Evolutionary conservation across 1,140 invertebrate species (phyloP), one percentile per base, ranked within the genome.

Genomic region (Lamellibrachia luymesi): DNA sequence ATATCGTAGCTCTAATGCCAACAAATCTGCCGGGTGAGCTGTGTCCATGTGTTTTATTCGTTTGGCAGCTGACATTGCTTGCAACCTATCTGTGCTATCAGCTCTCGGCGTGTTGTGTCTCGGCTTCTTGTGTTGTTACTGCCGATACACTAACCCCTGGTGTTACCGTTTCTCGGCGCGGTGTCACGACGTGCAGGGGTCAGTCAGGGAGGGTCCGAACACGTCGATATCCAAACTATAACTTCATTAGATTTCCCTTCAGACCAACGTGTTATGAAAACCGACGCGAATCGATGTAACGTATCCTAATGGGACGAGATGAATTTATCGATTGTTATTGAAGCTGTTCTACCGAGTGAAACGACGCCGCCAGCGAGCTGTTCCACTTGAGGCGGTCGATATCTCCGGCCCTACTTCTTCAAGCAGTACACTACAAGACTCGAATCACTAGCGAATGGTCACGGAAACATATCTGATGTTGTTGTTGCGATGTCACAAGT

Each of bases 161-260:
- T 80, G 64, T 22, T 80, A 80, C 64, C 25, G 64, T 80, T 80
- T 80, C 64, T 10, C 64, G 64, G 64, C 13, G 64, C 25, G 64
- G 64, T 22, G 25, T 80, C 64, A 80, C 13, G 13, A 22, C 64
- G 13, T 80, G 64, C 64, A 80, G 64, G 64, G 64, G 64, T 80
- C 64, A 80, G 6, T 80, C 7, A 80, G 64, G 64, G 64, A 80
- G 25, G 25, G 64, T 80, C 64, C 25, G 64, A 38, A 38, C 64
- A 80, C 64, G 64, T 80, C 64, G 64, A 80, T 80, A 80, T 80
- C 64, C 64, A 22, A 80, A 10, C 64, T 17, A 22, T 80, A 80
- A 80, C 64, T 80, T 80, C 64, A 80, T 80, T 80, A 80, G 64
- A 80, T 80, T 80, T 80, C 64, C 64, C 64, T 80, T 80, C 64